Evolutionary conservation across 1,140 invertebrate species (phyloP).

Genomic region (Drosophila jambulina): DNA sequence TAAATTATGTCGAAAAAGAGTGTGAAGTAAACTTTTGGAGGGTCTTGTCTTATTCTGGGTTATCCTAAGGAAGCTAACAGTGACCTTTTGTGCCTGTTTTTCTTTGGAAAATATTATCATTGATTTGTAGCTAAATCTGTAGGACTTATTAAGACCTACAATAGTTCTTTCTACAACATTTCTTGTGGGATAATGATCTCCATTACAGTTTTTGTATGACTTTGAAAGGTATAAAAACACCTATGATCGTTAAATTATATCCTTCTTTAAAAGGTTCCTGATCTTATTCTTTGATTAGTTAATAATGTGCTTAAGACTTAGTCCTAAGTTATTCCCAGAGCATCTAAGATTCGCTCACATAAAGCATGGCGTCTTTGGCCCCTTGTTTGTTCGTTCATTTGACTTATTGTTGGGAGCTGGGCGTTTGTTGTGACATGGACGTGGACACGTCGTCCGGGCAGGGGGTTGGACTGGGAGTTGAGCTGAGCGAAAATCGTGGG

Average conservation of each 20-base stretch:
- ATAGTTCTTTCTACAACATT: background rate
- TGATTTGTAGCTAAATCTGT: background rate
- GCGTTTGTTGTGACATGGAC: slow-evolving; percentile 65
- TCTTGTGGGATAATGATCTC: background rate
- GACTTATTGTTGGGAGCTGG: slow-evolving; percentile 75
- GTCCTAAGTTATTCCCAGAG: slow-evolving; percentile 10
- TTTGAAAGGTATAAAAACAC: background rate
- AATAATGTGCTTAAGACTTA: background rate
- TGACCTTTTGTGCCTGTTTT: background rate
- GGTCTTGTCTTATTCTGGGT: background rate
- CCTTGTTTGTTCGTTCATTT: slow-evolving; percentile 76
- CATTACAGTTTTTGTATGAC: background rate
- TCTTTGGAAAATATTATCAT: background rate
- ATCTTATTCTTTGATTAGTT: background rate
- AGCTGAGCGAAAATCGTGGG: slow-evolving; percentile 43
- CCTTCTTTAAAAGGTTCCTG: background rate
- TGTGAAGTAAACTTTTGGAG: background rate
- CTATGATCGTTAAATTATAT: background rate
- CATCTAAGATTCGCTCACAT: slow-evolving; percentile 33
- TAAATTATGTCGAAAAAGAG: background rate
- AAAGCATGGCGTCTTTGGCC: background rate
- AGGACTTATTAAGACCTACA: background rate
- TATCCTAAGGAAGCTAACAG: background rate
- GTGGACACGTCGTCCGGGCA: slow-evolving; percentile 25
- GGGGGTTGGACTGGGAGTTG: background rate